Evolutionary conservation across 2,888 invertebrate genomes (phyloP).

Genomic region (Linyphia triangularis): DNA sequence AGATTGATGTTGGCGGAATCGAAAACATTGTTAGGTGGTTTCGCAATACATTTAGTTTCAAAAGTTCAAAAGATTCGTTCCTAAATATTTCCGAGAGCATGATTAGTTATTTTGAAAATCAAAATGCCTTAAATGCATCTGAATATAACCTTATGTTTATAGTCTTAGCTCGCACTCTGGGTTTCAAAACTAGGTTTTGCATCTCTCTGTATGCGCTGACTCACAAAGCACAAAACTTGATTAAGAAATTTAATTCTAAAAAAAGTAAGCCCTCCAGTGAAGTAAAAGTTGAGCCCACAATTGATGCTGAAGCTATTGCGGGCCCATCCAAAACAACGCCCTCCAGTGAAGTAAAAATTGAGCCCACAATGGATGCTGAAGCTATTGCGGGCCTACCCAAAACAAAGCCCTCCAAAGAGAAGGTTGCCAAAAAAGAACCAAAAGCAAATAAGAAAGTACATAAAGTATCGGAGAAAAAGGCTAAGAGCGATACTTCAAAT

Average conservation of each 20-base stretch:
- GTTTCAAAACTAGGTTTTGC: slow-evolving; percentile 89
- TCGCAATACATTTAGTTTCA: slow-evolving; percentile 80
- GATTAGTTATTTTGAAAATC: slow-evolving; percentile 34
- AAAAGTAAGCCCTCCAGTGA: slow-evolving; percentile 57
- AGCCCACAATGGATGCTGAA: not conserved
- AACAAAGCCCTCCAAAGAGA: not conserved
- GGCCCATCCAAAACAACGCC: not conserved
- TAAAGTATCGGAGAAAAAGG: not conserved
- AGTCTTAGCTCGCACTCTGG: slow-evolving; percentile 87
- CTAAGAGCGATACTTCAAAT: not conserved
- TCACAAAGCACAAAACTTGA: slow-evolving; percentile 83
- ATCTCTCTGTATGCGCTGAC: slow-evolving; percentile 89
- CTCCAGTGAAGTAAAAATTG: not conserved
- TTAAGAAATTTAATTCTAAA: slow-evolving; percentile 65
- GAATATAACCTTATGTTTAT: slow-evolving; percentile 89
- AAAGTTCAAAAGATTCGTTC: slow-evolving; percentile 10
- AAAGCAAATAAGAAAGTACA: not conserved
- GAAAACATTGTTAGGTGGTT: slow-evolving; percentile 83
- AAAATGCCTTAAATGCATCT: slow-evolving; percentile 84
- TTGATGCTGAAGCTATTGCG: not conserved
- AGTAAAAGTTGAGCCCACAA: not conserved
- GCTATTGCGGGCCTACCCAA: not conserved
- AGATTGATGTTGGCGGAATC: slow-evolving; percentile 40
- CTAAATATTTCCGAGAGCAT: slow-evolving; percentile 82
- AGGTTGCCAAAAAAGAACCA: not conserved